Percentiles rank a stretch among this genome's conserved stretches.
These are phyloP conservation scores for Molothrus ater DNA, from an alignment of 2,797 vertebrate genomes.

Conservation along the genomic window DNA sequence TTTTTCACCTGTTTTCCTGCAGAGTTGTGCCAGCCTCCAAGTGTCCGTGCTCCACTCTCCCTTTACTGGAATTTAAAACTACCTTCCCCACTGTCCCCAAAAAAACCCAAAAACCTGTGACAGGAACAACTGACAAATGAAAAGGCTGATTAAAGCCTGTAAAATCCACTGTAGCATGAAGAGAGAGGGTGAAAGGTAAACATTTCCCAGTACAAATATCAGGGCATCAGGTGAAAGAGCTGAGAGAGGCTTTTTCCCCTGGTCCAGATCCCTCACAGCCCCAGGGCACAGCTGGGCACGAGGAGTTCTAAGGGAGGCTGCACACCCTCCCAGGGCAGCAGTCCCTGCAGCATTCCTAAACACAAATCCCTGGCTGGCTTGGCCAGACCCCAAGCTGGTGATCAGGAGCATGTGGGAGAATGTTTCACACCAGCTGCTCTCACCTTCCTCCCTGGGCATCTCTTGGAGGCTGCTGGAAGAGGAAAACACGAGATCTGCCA, in stretches of 20 bases:
- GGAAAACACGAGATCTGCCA: fast-evolving
- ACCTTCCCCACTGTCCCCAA: not conserved
- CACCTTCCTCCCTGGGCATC: not conserved
- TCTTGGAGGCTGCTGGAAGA: not conserved
- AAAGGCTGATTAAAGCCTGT: not conserved
- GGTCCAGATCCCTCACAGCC: not conserved
- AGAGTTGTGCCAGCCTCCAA: not conserved
- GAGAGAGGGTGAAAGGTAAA: not conserved
- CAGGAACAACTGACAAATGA: not conserved
- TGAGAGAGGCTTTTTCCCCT: not conserved
- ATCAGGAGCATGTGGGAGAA: fast-evolving
- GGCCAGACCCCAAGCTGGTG: not conserved
- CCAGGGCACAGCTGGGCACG: fast-evolving
- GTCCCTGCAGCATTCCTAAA: not conserved
- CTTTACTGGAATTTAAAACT: fast-evolving
- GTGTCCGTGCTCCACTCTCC: fast-evolving
- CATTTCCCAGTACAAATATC: not conserved
- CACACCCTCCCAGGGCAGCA: not conserved
- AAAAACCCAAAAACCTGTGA: not conserved
- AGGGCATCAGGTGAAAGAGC: not conserved
- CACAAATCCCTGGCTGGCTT: not conserved
- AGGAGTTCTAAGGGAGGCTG: not conserved
- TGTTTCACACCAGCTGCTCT: not conserved
- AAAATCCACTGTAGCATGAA: not conserved
- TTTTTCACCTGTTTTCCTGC: not conserved